Conservation (phyloP, 2,888 invertebrate genomes). For the Leptinotarsa tumamoca region DNA sequence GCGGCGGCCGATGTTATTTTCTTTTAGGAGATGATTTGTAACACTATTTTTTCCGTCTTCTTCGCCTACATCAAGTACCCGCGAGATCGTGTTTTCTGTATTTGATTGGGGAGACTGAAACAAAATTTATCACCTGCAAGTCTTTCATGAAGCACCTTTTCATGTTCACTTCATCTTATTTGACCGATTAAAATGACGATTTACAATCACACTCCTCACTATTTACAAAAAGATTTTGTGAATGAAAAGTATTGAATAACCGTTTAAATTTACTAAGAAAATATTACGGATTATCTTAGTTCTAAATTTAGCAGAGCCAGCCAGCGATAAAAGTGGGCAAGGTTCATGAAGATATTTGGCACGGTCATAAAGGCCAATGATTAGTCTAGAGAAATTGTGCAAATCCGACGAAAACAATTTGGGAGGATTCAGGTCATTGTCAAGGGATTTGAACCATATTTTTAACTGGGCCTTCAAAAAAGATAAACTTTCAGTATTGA, state of each 20-base stretch:
- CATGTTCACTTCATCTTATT: neutral
- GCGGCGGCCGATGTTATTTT: too few species aligned
- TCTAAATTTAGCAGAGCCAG: slow-evolving; percentile 3
- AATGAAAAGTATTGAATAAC: neutral
- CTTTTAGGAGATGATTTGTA: too few species aligned
- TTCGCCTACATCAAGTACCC: too few species aligned
- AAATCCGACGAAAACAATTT: too few species aligned
- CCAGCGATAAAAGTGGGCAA: neutral
- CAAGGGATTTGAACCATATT: too few species aligned
- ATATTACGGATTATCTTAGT: slow-evolving; percentile 4
- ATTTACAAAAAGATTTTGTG: slow-evolving; percentile 13
- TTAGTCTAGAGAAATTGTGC: neutral
- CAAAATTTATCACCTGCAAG: neutral
- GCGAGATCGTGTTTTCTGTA: too few species aligned
- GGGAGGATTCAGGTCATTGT: too few species aligned
- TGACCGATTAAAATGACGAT: neutral
- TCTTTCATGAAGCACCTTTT: neutral
- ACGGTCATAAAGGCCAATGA: neutral
- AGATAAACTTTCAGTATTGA: too few species aligned
- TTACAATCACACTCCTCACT: neutral
- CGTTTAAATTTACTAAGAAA: slow-evolving; percentile 9
- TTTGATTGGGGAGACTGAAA: too few species aligned
- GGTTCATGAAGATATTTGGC: neutral
- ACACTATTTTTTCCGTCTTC: too few species aligned
- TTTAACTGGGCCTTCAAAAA: too few species aligned